Evolutionary conservation across 1,140 invertebrate genomes (phyloP), one percentile per base, ranked within the genome.

Genomic region (Apis cerana): DNA sequence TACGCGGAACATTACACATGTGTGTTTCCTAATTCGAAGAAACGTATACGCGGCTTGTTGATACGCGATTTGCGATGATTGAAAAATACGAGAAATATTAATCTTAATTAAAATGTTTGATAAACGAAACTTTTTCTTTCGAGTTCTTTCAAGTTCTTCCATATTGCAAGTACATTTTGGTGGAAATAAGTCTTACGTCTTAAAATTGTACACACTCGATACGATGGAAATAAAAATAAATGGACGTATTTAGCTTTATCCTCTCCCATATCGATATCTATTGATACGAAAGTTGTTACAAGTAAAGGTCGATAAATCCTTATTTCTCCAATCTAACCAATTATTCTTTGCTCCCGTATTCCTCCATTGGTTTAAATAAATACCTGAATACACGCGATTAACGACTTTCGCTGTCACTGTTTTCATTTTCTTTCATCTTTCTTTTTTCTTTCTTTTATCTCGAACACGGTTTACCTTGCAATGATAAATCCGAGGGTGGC

Each of bases 1-100:
- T 85, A 82, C 83, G 72, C 83, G 79, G 69, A 75, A 85, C 83
- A 82, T 82, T 85, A 86, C 85, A 61, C 75, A 64, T 71, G 83
- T 74, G 75, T 74, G 75, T 58, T 54, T 64, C 78, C 76, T 82
- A 80, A 80, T 75, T 72, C 70, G 78, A 59, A 71, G 61, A 56
- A 87, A 77, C 74, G 58, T 85, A 80, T 67, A 58, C 58, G 27
- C 62, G 27, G 17, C 70, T 33, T 61, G 33, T 58, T 61, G 27
- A 48, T 43, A 43, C 33, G 3, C 52, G 64, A 71, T 19, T 61
- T 48, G 23, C 54, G 17, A 27, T 33, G 19, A 85, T 75, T 71
- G 50, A 23, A 48, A 70, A 10, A 43, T 43, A 43, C 33, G 33
- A 43, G 0, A 43, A 43, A 7, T 43, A 43, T 7, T 5, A 54